Evolutionary conservation across 2,888 invertebrate species (phyloP), one percentile per base, ranked within the genome.

Genomic region (Aleiodes testaceus): DNA sequence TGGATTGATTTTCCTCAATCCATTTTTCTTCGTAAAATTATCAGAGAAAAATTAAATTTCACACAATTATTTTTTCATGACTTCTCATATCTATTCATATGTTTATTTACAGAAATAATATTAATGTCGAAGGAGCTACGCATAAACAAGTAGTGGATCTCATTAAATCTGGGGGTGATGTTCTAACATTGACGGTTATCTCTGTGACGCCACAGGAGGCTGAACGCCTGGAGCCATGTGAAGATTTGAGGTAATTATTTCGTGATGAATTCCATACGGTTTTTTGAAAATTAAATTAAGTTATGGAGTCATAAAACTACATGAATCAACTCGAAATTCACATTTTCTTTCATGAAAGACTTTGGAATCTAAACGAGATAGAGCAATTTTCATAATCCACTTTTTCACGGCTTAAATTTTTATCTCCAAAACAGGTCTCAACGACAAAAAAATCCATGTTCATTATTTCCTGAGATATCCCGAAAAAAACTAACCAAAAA

Each of bases 61-160:
- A 22, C 45, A 22, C 30, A 16, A 30, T 12, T 11, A 2, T 52
- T 52, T 6, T 36, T 36, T 6, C 36, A 36, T 36, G 11, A 36
- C 30, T 14, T 55, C 20, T 55, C n/a, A 26, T 55, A n/a, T 6
- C 14, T 26, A 55, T 12, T 18, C 7, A 47, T 14, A 3, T 11
- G 3, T 26, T 26, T 85, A 87, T 79, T 92, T 92, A n/a, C 90
- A 98, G 99, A 78, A 99, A 99, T 91, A 95, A 95, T 79, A 95
- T 96, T 75, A 98, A 96, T 89, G 99, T 99, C 12, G 99, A 99
- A 90, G 99, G 99, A 64, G 94, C 99, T n/a, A 99, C 99, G 49
- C 99, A 99, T 89, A 97, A 98, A 84, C 98, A 99, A 89, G 99
- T 99, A 75, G 99, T 99, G 53, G 99, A 99, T 89, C 91, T 99